A percentile compares a stretch with the other conserved stretches of the same genome.
Conservation (phyloP, 1,140 invertebrate genomes). For the Vanessa atalanta region DNA sequence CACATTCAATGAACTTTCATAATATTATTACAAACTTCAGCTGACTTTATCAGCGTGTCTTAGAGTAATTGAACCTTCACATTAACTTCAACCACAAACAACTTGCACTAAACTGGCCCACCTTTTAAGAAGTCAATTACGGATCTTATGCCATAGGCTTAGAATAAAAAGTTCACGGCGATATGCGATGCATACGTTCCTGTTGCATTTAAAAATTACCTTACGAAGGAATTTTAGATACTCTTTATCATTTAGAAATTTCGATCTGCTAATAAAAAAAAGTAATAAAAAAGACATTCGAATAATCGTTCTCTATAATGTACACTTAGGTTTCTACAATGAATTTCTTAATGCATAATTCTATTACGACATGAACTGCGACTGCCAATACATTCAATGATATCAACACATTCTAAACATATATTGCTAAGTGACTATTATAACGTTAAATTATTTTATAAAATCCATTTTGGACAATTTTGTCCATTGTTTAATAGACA, state of each 20-base stretch:
- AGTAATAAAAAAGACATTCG: neutral
- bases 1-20: slow-evolving; percentile 2
- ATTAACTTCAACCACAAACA: neutral
- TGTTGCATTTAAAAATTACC: slow-evolving; percentile 15
- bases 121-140: slow-evolving; percentile 28
- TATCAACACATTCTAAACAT: slow-evolving; percentile 26
- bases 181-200: slow-evolving; percentile 20
- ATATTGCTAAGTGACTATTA: slow-evolving; percentile 20
- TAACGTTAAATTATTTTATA: slow-evolving; percentile 30
- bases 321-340: slow-evolving; percentile 3
- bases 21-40: neutral
- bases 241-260: slow-evolving; percentile 2
- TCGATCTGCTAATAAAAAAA: neutral
- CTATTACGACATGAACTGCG: neutral
- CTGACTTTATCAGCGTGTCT: neutral
- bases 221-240: slow-evolving; percentile 1
- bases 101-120: neutral
- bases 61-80: neutral
- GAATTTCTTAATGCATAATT: neutral
- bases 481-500: slow-evolving; percentile 29
- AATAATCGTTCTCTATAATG: neutral
- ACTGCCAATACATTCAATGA: slow-evolving; percentile 21
- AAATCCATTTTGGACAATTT: slow-evolving; percentile 29
- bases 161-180: slow-evolving; percentile 1
- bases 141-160: slow-evolving; percentile 21